phyloP scores from a whole-genome alignment of 2,113 vertebrate genomes.

The Craseonycteris thonglongyai region DNA sequence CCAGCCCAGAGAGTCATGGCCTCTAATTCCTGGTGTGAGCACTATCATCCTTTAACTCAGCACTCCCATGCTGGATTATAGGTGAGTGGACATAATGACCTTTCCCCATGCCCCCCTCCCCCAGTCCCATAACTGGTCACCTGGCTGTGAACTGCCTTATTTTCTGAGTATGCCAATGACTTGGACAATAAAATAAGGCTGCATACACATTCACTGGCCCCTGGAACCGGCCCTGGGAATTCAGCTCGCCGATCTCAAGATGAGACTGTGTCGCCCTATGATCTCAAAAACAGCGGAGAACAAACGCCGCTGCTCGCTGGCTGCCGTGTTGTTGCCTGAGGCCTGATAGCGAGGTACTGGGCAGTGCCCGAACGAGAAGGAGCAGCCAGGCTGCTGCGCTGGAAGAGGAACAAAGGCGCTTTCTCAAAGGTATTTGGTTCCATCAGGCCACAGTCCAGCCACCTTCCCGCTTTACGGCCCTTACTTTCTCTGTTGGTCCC shows the following conservation, averaged over 20 bases:
- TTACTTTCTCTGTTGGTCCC: background rate
- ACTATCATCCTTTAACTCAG: background rate
- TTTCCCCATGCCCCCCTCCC: rapidly evolving
- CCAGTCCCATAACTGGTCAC: background rate
- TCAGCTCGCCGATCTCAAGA: background rate
- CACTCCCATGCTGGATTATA: background rate
- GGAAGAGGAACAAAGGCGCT: background rate
- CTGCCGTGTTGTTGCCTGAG: rapidly evolving
- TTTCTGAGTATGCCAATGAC: background rate
- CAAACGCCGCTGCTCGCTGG: background rate
- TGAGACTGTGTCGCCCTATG: background rate
- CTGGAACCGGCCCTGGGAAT: background rate
- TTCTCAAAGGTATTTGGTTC: background rate
- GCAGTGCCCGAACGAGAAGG: background rate
- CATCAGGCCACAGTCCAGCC: rapidly evolving
- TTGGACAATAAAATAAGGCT: background rate
- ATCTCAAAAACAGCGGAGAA: background rate
- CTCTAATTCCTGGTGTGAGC: background rate
- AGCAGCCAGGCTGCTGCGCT: rapidly evolving
- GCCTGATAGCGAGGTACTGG: background rate
- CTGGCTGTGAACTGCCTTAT: background rate
- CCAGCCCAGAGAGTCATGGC: background rate
- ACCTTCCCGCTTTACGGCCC: rapidly evolving
- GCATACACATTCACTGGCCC: background rate
- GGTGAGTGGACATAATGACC: background rate